Conservation (phyloP, 2,113 vertebrate genomes). For the Speoplatyrhinus poulsoni region DNA sequence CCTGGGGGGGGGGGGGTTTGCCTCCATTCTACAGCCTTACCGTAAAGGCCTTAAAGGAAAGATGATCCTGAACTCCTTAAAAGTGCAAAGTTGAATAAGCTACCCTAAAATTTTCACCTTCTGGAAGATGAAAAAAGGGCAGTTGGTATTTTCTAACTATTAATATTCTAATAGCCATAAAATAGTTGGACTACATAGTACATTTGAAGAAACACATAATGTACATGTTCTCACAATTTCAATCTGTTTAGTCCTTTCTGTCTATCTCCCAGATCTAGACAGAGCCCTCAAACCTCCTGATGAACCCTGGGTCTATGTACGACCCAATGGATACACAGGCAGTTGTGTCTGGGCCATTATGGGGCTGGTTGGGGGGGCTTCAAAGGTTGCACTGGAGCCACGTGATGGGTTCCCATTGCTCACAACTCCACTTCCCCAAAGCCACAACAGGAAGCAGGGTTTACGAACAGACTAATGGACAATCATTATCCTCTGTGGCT, state of each 20-base stretch:
- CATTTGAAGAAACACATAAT: too few relatives aligned
- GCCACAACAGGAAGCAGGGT: constrained; percentile 63
- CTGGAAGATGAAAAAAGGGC: not conserved
- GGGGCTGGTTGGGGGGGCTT: constrained; percentile 26
- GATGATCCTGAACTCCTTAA: constrained; percentile 11
- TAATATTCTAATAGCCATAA: too few relatives aligned
- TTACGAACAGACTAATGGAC: constrained; percentile 59
- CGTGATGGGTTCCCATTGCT: constrained; percentile 51
- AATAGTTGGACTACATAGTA: too few relatives aligned
- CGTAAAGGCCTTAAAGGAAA: constrained; percentile 35
- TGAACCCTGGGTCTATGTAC: constrained; percentile 37
- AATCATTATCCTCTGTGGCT: constrained; percentile 57
- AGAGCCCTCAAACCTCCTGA: constrained; percentile 19
- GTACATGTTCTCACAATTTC: too few relatives aligned
- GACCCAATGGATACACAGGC: constrained; percentile 34
- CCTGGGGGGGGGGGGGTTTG: not conserved
- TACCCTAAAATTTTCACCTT: not conserved
- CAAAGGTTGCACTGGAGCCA: constrained; percentile 49
- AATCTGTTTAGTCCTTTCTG: too few relatives aligned
- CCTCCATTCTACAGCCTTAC: constrained; percentile 2
- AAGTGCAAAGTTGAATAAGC: constrained; percentile 8
- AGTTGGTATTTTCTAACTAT: too few relatives aligned
- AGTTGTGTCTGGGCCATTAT: constrained; percentile 54
- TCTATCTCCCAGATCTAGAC: not conserved
- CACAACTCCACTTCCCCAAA: constrained; percentile 36